These are phyloP conservation scores for Drosophila melanosoma DNA, from an alignment of 2,888 invertebrate genomes.

Conservation along the genomic window DNA sequence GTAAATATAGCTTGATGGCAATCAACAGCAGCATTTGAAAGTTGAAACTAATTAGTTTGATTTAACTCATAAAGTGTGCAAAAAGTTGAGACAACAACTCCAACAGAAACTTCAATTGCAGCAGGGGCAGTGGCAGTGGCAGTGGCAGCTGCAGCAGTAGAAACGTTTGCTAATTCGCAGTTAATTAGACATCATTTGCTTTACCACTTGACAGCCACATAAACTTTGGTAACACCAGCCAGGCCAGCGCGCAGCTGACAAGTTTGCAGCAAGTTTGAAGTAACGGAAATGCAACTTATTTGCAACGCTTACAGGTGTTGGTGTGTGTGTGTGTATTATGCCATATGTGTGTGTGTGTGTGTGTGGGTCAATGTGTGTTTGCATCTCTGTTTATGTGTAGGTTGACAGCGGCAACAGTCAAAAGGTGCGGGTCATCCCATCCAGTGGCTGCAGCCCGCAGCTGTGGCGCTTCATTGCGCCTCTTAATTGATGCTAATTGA, in stretches of 20 bases:
- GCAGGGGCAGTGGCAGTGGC: constrained; percentile 17
- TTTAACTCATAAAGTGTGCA: constrained; percentile 62
- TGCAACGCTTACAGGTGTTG: constrained; percentile 9
- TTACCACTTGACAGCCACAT: constrained; percentile 49
- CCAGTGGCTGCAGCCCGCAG: constrained; percentile 39
- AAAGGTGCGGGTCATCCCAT: constrained; percentile 30
- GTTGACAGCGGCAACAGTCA: not conserved
- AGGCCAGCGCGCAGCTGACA: constrained; percentile 47
- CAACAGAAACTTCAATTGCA: not conserved
- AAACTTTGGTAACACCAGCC: constrained; percentile 42
- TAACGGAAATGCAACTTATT: constrained; percentile 48
- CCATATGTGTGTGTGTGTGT: not conserved
- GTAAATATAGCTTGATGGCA: constrained; percentile 5
- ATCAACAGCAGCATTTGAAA: constrained; percentile 19
- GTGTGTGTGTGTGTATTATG: not conserved
- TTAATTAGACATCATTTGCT: constrained; percentile 76
- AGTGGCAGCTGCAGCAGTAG: constrained; percentile 1
- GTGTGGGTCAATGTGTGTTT: not conserved
- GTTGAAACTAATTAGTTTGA: constrained; percentile 54
- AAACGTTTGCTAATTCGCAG: constrained; percentile 60
- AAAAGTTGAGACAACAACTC: constrained; percentile 54
- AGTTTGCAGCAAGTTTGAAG: constrained; percentile 42
- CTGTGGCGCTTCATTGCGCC: constrained; percentile 46
- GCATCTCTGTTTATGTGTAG: not conserved
- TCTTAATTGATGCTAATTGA: constrained; percentile 72